Conservation (phyloP, 2,888 invertebrate genomes). For the Zonitis immaculata region DNA sequence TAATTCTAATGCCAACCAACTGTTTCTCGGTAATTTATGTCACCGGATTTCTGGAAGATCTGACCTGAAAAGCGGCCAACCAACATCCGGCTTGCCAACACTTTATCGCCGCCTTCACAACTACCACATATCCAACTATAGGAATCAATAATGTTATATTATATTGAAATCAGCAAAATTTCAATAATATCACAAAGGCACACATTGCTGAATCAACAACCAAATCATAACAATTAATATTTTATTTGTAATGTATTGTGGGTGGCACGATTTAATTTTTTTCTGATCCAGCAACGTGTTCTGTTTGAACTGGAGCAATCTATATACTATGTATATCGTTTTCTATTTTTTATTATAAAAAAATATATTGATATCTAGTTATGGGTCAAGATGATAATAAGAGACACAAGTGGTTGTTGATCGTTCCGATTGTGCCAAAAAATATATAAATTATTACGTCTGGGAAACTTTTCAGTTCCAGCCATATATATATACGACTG, state of each 20-base stretch:
- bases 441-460: not conserved
- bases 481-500: too few species aligned
- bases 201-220: too few species aligned
- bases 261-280: too few species aligned
- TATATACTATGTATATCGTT: too few species aligned
- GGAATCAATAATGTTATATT: not conserved
- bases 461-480: not conserved
- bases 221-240: too few species aligned
- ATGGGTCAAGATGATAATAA: not conserved
- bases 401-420: not conserved
- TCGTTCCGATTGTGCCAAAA: not conserved
- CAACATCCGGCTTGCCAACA: not conserved
- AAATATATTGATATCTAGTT: too few species aligned
- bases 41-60: not conserved
- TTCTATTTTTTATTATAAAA: too few species aligned
- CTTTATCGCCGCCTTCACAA: not conserved
- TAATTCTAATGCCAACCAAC: not conserved
- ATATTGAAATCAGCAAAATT: conserved; percentile 1
- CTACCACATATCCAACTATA: too few species aligned
- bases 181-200: conserved; percentile 19
- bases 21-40: conserved; percentile 3
- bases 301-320: too few species aligned
- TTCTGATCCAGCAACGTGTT: too few species aligned
- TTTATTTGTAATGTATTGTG: too few species aligned
- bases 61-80: not conserved